These are phyloP conservation scores for Agapornis canus DNA, from an alignment of 2,797 vertebrate species.

Conservation along the genomic window DNA sequence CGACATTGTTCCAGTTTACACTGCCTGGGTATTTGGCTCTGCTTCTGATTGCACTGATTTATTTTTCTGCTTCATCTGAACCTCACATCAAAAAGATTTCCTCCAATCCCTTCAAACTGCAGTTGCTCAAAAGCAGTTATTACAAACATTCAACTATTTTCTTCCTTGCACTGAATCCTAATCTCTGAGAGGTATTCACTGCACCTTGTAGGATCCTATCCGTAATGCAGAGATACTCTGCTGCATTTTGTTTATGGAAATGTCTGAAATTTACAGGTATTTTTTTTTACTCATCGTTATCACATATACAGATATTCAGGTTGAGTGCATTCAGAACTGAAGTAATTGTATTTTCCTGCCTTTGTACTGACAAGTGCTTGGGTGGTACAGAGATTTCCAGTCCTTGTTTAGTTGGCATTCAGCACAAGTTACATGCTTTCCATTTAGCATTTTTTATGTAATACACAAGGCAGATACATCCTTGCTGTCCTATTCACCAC, in stretches of 20 bases:
- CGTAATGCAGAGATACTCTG: background rate
- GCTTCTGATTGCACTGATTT: background rate
- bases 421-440: background rate
- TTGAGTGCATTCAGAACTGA: background rate
- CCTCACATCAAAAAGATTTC: background rate
- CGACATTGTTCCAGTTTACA: background rate
- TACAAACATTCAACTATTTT: background rate
- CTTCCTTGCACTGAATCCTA: background rate
- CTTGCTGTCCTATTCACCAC: background rate
- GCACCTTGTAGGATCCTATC: background rate
- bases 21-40: background rate
- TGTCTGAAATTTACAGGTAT: background rate
- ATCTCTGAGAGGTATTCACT: background rate
- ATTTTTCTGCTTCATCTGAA: accelerated
- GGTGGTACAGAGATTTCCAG: background rate
- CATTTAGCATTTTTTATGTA: background rate
- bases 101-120: background rate
- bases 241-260: background rate
- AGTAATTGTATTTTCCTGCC: background rate
- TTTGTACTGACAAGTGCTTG: background rate
- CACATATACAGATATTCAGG: background rate
- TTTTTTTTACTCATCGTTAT: background rate
- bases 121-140: background rate
- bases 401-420: background rate
- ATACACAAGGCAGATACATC: background rate